Conservation (phyloP, 92 coral and sea anemone species). For the Galaxea fascicularis region DNA sequence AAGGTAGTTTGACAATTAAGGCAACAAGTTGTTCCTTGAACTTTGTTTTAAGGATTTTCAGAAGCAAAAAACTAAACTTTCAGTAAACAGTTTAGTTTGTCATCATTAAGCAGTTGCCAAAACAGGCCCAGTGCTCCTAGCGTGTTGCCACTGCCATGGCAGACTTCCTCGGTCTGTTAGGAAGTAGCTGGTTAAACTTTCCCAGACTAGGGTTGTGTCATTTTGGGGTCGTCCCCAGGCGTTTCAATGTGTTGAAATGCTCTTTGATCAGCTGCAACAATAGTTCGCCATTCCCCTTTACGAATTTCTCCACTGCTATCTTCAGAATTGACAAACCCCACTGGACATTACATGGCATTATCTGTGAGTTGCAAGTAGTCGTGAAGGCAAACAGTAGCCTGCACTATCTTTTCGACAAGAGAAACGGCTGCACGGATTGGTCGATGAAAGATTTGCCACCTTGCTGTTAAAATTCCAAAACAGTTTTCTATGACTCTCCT, state of each 20-base stretch:
- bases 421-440: slow-evolving; percentile 47
- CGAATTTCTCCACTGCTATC: slow-evolving; percentile 44
- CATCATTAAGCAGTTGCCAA: slow-evolving; percentile 16
- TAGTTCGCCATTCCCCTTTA: slow-evolving; percentile 66
- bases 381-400: slow-evolving; percentile 60
- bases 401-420: slow-evolving; percentile 48
- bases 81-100: slow-evolving; percentile 2
- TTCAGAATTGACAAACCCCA: slow-evolving; percentile 60
- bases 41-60: neutral
- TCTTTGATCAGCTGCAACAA: slow-evolving; percentile 32
- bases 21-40: neutral
- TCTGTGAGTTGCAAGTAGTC: slow-evolving; percentile 62
- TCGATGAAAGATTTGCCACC: slow-evolving; percentile 55
- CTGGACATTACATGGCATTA: slow-evolving; percentile 58
- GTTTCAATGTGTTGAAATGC: slow-evolving; percentile 35
- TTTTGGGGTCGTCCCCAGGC: slow-evolving; percentile 44
- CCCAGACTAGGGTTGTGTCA: slow-evolving; percentile 29
- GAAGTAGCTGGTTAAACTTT: slow-evolving; percentile 47
- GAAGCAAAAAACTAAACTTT: neutral
- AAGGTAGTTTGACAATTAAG: slow-evolving; percentile 2
- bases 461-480: slow-evolving; percentile 39
- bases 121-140: slow-evolving; percentile 35
- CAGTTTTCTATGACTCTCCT: slow-evolving; percentile 49
- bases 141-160: slow-evolving; percentile 58
- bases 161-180: slow-evolving; percentile 55